phyloP scores from a whole-genome alignment of 2,797 vertebrate genomes.

The Psittacula derbiana region DNA sequence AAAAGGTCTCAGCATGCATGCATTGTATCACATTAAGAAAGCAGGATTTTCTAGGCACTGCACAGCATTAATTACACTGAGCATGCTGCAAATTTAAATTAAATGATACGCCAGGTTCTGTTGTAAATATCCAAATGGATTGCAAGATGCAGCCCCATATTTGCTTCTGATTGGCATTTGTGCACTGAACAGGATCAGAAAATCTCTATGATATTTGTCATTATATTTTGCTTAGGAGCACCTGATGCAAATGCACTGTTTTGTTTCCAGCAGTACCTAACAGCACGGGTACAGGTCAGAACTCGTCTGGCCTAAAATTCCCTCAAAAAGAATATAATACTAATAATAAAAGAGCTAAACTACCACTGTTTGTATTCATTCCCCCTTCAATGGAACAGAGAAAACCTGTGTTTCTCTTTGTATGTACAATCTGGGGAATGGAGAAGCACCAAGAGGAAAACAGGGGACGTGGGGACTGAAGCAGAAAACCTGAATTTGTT shows the following conservation, averaged over 20 bases:
- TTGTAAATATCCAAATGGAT: constrained; percentile 59
- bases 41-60: constrained; percentile 66
- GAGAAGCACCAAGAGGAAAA: neutral
- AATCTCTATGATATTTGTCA: neutral
- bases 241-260: neutral
- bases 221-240: neutral
- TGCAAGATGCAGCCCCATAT: constrained; percentile 32
- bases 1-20: constrained; percentile 62
- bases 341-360: neutral
- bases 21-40: constrained; percentile 66
- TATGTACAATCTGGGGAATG: neutral
- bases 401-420: neutral
- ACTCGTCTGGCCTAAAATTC: neutral
- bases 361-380: neutral
- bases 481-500: neutral
- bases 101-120: constrained; percentile 56
- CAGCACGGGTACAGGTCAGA: neutral
- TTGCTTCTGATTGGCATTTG: constrained; percentile 50
- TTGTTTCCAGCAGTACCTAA: neutral
- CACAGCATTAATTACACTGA: constrained; percentile 67
- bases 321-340: neutral
- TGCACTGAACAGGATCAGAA: constrained; percentile 19
- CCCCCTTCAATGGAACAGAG: neutral
- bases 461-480: accelerated
- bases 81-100: constrained; percentile 67